These are phyloP conservation scores for Lycaena phlaeas DNA, from an alignment of 2,888 invertebrate genomes.

Conservation along the genomic window DNA sequence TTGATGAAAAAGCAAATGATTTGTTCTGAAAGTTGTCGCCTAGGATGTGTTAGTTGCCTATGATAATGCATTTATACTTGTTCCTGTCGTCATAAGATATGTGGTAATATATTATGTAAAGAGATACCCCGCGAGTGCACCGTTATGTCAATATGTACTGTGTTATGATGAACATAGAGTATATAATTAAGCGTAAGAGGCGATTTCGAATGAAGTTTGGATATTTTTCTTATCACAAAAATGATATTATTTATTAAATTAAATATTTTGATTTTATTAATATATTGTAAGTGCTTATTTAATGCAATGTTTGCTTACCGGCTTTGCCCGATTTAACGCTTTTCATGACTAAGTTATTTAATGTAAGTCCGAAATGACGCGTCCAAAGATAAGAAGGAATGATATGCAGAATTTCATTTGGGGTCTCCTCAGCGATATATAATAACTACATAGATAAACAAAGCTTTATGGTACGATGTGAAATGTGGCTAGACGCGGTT, in stretches of 20 bases:
- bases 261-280: not conserved
- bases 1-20: too few relatives aligned
- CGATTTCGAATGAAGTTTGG: slow-evolving; percentile 8
- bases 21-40: too few relatives aligned
- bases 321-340: too few relatives aligned
- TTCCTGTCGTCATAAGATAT: slow-evolving; percentile 6
- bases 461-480: not conserved
- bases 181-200: not conserved
- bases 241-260: not conserved
- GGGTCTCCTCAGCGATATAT: slow-evolving; percentile 4
- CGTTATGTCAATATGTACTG: slow-evolving; percentile 6
- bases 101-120: not conserved
- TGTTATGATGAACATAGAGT: not conserved
- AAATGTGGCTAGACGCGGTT: not conserved
- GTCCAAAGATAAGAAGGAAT: too few relatives aligned
- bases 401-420: slow-evolving; percentile 8
- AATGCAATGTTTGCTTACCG: too few relatives aligned
- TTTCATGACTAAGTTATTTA: too few relatives aligned
- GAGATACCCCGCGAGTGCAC: not conserved
- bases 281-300: not conserved
- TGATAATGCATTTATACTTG: slow-evolving; percentile 6
- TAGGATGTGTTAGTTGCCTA: slow-evolving; percentile 3
- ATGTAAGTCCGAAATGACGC: too few relatives aligned
- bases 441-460: not conserved
- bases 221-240: slow-evolving; percentile 4